Evolutionary conservation across 2,888 invertebrate species (phyloP).

Genomic region (Macrophya annulata): DNA sequence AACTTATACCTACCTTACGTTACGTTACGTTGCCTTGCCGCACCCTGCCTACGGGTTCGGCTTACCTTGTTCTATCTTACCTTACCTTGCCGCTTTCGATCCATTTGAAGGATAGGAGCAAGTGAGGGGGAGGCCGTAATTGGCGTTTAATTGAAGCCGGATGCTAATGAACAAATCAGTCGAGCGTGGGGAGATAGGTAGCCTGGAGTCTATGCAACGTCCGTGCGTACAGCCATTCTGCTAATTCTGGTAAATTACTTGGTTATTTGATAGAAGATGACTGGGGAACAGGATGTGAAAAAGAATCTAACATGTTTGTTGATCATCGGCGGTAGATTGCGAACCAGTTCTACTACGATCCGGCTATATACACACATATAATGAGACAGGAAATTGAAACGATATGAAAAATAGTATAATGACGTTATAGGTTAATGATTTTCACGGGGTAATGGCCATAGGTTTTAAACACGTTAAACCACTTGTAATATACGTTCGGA

Average conservation of each 20-base stretch:
- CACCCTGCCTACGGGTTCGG: background rate
- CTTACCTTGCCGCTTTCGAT: background rate
- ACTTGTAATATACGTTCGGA: slow-evolving; percentile 14
- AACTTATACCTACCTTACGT: background rate
- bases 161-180: slow-evolving; percentile 52
- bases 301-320: slow-evolving; percentile 26
- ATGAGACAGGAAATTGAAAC: slow-evolving; percentile 49
- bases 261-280: slow-evolving; percentile 37
- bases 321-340: slow-evolving; percentile 33
- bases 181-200: slow-evolving; percentile 12
- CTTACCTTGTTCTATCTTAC: slow-evolving; percentile 18
- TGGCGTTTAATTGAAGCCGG: slow-evolving; percentile 49
- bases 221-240: slow-evolving; percentile 35
- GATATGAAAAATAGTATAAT: slow-evolving; percentile 24
- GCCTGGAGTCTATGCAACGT: slow-evolving; percentile 35
- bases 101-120: background rate
- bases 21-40: background rate
- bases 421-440: slow-evolving; percentile 19
- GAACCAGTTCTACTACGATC: slow-evolving; percentile 30
- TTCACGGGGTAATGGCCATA: slow-evolving; percentile 12
- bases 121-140: slow-evolving; percentile 42
- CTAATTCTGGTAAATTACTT: slow-evolving; percentile 45
- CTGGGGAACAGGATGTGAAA: slow-evolving; percentile 12
- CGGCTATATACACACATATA: slow-evolving; percentile 5
- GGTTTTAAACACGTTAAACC: background rate